Percentiles rank a stretch among this genome's conserved stretches.
Evolutionary conservation across 1,140 invertebrate genomes (phyloP).

Genomic region (Ephestia elutella): DNA sequence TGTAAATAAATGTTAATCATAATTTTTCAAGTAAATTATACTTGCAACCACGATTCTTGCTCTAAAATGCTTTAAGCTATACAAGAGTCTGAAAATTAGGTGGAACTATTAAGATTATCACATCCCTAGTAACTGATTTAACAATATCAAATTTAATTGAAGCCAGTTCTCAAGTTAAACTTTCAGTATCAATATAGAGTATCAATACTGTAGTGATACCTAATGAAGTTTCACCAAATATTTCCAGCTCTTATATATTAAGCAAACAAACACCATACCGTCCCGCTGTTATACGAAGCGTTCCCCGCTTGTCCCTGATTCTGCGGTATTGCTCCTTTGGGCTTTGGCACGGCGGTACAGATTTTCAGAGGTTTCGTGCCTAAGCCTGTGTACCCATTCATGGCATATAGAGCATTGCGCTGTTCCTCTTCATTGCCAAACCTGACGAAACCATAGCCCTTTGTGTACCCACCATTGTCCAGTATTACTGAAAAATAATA

Average conservation of each 20-base stretch:
- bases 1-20: too few species aligned
- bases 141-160: too few species aligned
- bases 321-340: slow-evolving; percentile 71
- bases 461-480: slow-evolving; percentile 90
- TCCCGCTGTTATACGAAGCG: slow-evolving; percentile 48
- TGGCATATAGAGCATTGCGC: slow-evolving; percentile 90
- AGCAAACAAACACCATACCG: slow-evolving; percentile 35
- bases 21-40: too few species aligned
- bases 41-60: too few species aligned
- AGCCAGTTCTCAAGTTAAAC: too few species aligned
- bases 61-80: not conserved
- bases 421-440: slow-evolving; percentile 97
- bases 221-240: not conserved
- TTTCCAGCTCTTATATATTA: not conserved
- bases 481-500: slow-evolving; percentile 81
- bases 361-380: slow-evolving; percentile 92
- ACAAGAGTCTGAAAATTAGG: not conserved
- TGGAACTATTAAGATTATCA: too few species aligned
- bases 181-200: too few species aligned
- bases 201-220: too few species aligned
- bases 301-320: slow-evolving; percentile 42
- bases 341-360: slow-evolving; percentile 91
- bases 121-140: too few species aligned
- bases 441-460: slow-evolving; percentile 97
- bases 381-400: slow-evolving; percentile 90